A percentile compares a stretch with the other conserved stretches of the same genome.
phyloP scores from a whole-genome alignment of 1,140 invertebrate species.

The Varroa destructor region DNA sequence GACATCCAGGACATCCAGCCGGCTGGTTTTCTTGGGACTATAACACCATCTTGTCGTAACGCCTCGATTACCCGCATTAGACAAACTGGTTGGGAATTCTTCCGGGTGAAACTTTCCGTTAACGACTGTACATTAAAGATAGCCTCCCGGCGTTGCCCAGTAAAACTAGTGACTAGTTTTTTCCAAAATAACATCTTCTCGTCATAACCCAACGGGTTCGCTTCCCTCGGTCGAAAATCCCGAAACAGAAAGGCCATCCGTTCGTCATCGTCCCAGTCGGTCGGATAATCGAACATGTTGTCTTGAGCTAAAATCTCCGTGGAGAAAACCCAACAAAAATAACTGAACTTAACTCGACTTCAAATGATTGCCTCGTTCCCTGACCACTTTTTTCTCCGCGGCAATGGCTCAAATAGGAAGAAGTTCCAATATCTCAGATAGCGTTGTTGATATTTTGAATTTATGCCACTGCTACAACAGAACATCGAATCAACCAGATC shows the following conservation, averaged over 20 bases:
- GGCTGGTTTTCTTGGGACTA: neutral
- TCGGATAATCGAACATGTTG: conserved; percentile 18
- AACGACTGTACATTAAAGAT: conserved; percentile 7
- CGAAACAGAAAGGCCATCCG: conserved; percentile 24
- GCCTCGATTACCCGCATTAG: neutral
- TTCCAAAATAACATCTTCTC: conserved; percentile 23
- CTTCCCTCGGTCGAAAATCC: neutral
- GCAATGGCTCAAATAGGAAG: no score
- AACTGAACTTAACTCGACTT: no score
- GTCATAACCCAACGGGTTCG: conserved; percentile 17
- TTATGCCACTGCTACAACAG: no score
- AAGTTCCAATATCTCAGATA: no score
- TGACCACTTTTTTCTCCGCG: no score
- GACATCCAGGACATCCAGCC: neutral
- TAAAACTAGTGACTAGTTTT: neutral
- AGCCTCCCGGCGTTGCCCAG: neutral
- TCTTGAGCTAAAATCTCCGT: no score
- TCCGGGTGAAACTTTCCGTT: conserved; percentile 10
- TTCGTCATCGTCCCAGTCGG: conserved; percentile 15
- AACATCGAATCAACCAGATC: no score
- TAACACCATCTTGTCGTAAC: neutral
- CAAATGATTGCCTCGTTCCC: no score
- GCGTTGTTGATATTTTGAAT: no score
- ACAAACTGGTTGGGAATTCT: conserved; percentile 20
- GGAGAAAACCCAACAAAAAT: no score